Evolutionary conservation across 2,888 invertebrate genomes (phyloP).

Genomic region (Drosophila nigritarsus): DNA sequence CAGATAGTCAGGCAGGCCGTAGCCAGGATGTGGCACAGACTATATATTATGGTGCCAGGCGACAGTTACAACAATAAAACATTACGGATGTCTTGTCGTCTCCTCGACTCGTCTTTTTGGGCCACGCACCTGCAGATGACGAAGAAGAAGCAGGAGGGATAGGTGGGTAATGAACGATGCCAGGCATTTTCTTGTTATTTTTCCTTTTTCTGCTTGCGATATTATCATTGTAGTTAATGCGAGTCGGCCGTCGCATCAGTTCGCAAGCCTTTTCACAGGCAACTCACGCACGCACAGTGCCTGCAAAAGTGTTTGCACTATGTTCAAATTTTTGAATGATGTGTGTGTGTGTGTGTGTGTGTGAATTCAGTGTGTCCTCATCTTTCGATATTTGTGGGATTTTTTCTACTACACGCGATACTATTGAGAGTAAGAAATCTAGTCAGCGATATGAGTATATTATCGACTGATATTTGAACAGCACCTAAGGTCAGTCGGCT

Average conservation of each 20-base stretch:
- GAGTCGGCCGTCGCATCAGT: constrained; percentile 48
- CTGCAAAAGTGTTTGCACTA: not conserved
- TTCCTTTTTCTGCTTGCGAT: constrained; percentile 53
- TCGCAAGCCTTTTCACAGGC: constrained; percentile 55
- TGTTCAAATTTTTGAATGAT: not conserved
- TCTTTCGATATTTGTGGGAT: no score
- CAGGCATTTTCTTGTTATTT: constrained; percentile 76
- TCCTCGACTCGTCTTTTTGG: constrained; percentile 36
- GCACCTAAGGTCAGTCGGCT: no score
- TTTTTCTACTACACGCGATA: not conserved
- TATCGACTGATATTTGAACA: no score
- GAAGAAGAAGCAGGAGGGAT: not conserved
- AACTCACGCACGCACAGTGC: constrained; percentile 60
- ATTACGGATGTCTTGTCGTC: constrained; percentile 67
- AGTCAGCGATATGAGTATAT: no score
- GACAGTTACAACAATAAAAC: constrained; percentile 80
- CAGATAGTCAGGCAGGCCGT: constrained; percentile 37
- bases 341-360: no score
- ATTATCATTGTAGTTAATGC: constrained; percentile 77
- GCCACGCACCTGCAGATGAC: constrained; percentile 31
- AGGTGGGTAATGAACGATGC: constrained; percentile 72
- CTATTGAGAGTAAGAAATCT: not conserved
- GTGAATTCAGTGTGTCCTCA: not conserved
- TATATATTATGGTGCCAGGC: constrained; percentile 73
- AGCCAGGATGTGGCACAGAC: constrained; percentile 67